A percentile compares a stretch with the other conserved stretches of the same genome.
phyloP scores from a whole-genome alignment of 2,888 invertebrate species.

The Idaea aversata region DNA sequence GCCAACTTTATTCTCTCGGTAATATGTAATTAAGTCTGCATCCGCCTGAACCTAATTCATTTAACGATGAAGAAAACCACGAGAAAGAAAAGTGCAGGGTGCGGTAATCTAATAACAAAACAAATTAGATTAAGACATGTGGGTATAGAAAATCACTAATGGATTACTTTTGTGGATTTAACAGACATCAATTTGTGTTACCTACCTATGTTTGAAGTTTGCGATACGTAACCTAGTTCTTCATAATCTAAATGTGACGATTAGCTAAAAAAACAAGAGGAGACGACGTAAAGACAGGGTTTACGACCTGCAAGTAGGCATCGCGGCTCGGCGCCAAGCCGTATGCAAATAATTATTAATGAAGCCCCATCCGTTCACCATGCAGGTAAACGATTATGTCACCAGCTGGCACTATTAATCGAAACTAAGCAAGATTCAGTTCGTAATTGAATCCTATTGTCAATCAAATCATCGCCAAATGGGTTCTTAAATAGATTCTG shows the following conservation, averaged over 20 bases:
- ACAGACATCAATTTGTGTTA: background rate
- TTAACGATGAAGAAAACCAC: slow-evolving; percentile 24
- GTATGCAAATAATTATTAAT: slow-evolving; percentile 22
- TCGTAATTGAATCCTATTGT: background rate
- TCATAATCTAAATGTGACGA: slow-evolving; percentile 16
- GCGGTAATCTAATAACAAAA: slow-evolving; percentile 35
- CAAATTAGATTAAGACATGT: slow-evolving; percentile 25
- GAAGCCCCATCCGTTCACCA: slow-evolving; percentile 20
- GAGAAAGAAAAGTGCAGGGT: slow-evolving; percentile 21
- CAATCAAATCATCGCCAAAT: background rate
- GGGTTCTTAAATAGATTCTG: background rate
- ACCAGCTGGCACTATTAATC: slow-evolving; percentile 22
- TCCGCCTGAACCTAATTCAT: slow-evolving; percentile 31
- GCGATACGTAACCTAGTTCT: slow-evolving; percentile 11
- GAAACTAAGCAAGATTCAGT: slow-evolving; percentile 1
- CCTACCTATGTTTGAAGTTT: background rate
- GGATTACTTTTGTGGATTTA: slow-evolving; percentile 17
- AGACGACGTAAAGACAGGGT: slow-evolving; percentile 12
- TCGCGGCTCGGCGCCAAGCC: slow-evolving; percentile 18
- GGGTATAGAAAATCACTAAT: slow-evolving; percentile 19
- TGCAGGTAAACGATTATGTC: slow-evolving; percentile 28
- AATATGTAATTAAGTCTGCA: slow-evolving; percentile 31
- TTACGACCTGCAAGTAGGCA: slow-evolving; percentile 14
- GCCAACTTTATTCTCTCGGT: slow-evolving; percentile 22
- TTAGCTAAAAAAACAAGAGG: slow-evolving; percentile 17